Base-by-base conservation (phyloP, 1,140 invertebrate species). In the Drosophila parvula region DNA sequence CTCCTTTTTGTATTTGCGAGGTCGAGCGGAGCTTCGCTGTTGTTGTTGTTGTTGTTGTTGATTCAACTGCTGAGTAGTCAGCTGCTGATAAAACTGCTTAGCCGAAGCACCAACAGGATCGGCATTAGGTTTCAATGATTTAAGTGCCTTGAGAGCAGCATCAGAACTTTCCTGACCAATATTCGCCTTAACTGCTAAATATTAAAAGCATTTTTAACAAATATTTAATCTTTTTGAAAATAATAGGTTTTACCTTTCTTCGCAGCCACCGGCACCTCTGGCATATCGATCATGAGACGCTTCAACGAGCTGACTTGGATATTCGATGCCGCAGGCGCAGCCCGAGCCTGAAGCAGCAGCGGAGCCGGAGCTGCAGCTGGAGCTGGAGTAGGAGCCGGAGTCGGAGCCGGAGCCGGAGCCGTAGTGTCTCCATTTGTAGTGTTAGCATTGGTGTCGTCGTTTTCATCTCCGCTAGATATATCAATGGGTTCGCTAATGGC, bases 391-490 rank as follows among this genome's bases (percentile, higher is more conserved):
- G 40, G 7, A 22, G 16, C 12, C 16, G 18, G n/a, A 12, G 12
- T 16, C 9, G 43, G 7, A 5, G 40, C 14, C 8, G 22, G 11
- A 27, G 62, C 6, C 9, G 47, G 34, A 16, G 45, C 62, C 2
- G 27, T 5, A 16, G 30, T 30, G 10, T 56, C 40, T 6, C 68
- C 68, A 58, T 90, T 90, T 14, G 68, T 50, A 11, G 65, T 74
- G 11, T 74, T 88, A 4, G 44, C 60, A 14, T 70, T 44, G 0
- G 50, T 48, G 6, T 92, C 92, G 27, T 91, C 91, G 11, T 92
- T 93, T 11, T 94, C 93, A 58, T 94, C 93, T 27, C 94, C 93
- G 58, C 94, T 94, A 41, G 94, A 94, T 27, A 94, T 94, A 69
- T 94, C 94, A 59, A 94, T 94, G 32, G 93, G 93, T 32, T 93